Base-by-base conservation (phyloP, 2,888 invertebrate species). In the Dolomedes plantarius region DNA sequence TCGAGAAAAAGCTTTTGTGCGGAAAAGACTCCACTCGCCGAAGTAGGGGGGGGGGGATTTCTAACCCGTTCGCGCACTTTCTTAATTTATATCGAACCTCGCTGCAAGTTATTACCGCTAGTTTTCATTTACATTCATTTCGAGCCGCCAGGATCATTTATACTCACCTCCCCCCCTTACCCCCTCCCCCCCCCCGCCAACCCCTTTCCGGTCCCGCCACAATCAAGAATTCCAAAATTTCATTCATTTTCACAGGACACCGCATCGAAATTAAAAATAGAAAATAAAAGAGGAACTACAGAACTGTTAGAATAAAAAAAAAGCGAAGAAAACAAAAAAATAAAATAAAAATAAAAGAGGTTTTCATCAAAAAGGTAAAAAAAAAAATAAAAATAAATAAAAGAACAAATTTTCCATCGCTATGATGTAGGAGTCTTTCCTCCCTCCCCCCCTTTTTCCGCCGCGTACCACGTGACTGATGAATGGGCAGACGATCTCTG, bases 401-500 rank as follows among this genome's bases (percentile, higher is more conserved):
- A 28, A 39, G 79, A 81, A 82, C 74, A 75, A 69, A 82, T 82
- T 82, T 82, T 81, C 81, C 81, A 75, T 83, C 82, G 68, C 83
- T 85, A 85, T 85, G 83, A 85, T 85, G 83, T 85, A 73, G 50
- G 72, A 77, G 82, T 76, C 46, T 23, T 46, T n/a, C n/a, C n/a
- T n/a, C n/a, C n/a, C n/a, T n/a, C n/a, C n/a, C n/a, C 62, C 62
- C 74, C 65, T 64, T 32, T 68, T 80, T 80, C 80, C 80, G 80
- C 80, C 64, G 13, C 46, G 67, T 67, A 77, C 77, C 83, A 85
- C 83, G 83, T 85, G 83, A 85, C 83, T 85, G 83, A 85, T 85
- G 83, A 85, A 85, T 85, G 83, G 56, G 83, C 83, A 85, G 83
- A 85, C 83, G 83, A 85, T 85, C 83, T 85, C 83, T 85, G 83